Evolutionary conservation across 2,797 vertebrate genomes (phyloP).

Genomic region (Stomatorhinus walkeri): DNA sequence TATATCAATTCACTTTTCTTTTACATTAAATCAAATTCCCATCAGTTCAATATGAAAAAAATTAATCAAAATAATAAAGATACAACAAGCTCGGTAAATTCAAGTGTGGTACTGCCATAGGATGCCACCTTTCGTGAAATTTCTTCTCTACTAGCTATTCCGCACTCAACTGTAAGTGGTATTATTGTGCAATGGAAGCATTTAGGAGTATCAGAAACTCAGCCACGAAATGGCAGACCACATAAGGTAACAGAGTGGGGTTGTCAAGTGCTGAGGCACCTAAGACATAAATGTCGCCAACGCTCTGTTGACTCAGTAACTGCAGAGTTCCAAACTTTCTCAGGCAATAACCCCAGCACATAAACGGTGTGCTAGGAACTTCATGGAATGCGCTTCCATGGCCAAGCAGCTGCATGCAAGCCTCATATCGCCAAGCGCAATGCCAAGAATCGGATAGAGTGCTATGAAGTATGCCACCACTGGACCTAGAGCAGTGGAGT

Average conservation of each 20-base stretch:
- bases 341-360: background rate
- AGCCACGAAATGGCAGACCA: background rate
- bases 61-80: background rate
- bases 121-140: background rate
- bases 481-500: background rate
- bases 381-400: background rate
- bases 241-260: background rate
- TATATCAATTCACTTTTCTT: background rate
- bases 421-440: background rate
- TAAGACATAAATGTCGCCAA: background rate
- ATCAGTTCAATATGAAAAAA: background rate
- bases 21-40: background rate
- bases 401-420: background rate
- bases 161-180: background rate
- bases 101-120: background rate
- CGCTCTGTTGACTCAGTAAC: background rate
- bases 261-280: background rate
- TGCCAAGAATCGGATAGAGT: background rate
- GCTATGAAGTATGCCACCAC: background rate
- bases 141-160: background rate
- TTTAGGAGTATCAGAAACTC: background rate
- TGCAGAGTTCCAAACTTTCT: background rate
- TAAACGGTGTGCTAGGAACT: background rate
- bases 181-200: background rate
- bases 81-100: background rate